Percentiles rank a stretch among this genome's conserved stretches.
Conservation (phyloP, 2,888 invertebrate species). For the Brachyptera putata region DNA sequence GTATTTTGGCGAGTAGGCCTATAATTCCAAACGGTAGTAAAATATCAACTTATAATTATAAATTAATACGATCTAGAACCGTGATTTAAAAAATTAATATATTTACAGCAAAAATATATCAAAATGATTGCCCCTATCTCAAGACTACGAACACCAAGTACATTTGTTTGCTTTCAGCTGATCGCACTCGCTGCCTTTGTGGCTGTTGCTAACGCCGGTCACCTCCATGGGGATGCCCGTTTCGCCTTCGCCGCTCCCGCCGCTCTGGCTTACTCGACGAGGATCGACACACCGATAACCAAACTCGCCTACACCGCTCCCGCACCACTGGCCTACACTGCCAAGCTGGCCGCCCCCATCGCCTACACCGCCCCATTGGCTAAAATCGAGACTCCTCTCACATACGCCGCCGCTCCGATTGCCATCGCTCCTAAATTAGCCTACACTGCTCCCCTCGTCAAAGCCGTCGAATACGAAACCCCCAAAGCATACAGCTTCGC, state of each 20-base stretch:
- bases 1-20: no score
- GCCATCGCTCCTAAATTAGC: slow-evolving; percentile 15
- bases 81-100: no score
- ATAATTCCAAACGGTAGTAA: no score
- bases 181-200: slow-evolving; percentile 35
- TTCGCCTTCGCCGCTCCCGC: slow-evolving; percentile 20
- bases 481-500: slow-evolving; percentile 22
- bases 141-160: no score
- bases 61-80: no score
- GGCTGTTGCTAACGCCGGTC: slow-evolving; percentile 32
- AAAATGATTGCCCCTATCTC: no score
- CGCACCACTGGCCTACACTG: slow-evolving; percentile 15
- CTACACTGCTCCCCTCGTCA: slow-evolving; percentile 6
- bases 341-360: no score
- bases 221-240: slow-evolving; percentile 22
- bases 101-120: no score
- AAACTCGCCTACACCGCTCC: slow-evolving; percentile 22
- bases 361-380: slow-evolving; percentile 21
- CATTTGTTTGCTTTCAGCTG: slow-evolving; percentile 31
- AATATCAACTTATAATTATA: no score
- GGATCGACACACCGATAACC: slow-evolving; percentile 26
- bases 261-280: slow-evolving; percentile 26
- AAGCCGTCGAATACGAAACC: slow-evolving; percentile 16
- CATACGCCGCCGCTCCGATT: slow-evolving; percentile 21
- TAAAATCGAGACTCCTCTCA: slow-evolving; percentile 28